Percentiles rank a stretch among this genome's conserved stretches.
phyloP scores from a whole-genome alignment of 2,888 invertebrate genomes.

The Hydrotaea diabolus region DNA sequence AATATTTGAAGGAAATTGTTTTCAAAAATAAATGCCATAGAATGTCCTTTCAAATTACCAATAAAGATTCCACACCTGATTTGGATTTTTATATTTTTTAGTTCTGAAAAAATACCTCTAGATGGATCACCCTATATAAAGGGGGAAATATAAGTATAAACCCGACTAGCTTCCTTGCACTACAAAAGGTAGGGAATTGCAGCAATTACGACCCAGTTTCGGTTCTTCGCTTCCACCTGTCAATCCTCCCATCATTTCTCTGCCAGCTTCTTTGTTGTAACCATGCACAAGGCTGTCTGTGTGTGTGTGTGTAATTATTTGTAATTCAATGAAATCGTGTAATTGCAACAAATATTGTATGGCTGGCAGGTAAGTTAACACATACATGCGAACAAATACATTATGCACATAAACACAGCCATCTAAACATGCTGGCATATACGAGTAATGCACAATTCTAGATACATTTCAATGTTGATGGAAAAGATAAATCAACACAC shows the following conservation, averaged over 20 bases:
- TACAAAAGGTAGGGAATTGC: background rate
- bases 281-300: background rate
- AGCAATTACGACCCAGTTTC: background rate
- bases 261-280: background rate
- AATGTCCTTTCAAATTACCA: too few relatives aligned
- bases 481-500: conserved; percentile 8
- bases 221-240: background rate
- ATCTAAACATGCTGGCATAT: too few relatives aligned
- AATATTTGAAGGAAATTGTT: too few relatives aligned
- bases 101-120: too few relatives aligned
- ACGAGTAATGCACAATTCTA: background rate
- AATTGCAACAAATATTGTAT: conserved; percentile 54
- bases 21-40: too few relatives aligned
- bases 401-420: background rate
- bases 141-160: too few relatives aligned
- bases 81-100: too few relatives aligned
- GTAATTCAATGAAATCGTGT: conserved; percentile 62
- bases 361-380: conserved; percentile 13
- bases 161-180: too few relatives aligned
- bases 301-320: conserved; percentile 16
- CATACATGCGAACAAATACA: background rate
- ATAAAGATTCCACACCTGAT: too few relatives aligned
- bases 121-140: too few relatives aligned
- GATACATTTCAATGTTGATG: conserved; percentile 4
- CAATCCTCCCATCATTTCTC: background rate